Conservation (phyloP, 1,140 invertebrate genomes). For the Aphis craccivora region DNA sequence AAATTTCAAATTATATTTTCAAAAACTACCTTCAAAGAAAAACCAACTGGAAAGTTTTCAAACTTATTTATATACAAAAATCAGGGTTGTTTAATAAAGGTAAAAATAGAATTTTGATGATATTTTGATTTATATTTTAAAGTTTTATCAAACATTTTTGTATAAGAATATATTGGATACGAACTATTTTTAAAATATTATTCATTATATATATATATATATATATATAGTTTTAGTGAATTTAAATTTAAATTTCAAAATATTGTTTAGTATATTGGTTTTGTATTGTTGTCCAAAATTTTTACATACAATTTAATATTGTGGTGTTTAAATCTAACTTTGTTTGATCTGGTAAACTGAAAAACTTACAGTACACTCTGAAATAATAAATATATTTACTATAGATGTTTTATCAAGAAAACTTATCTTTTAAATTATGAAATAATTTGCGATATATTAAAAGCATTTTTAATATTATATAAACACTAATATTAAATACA, state of each 20-base stretch:
- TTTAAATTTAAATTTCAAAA: no score
- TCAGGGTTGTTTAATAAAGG: not conserved
- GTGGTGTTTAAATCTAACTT: not conserved
- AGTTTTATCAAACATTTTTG: not conserved
- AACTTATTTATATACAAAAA: not conserved
- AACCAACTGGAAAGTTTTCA: not conserved
- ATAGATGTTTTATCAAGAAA: not conserved
- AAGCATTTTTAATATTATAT: not conserved
- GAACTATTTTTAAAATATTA: not conserved
- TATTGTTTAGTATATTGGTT: not conserved
- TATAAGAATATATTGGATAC: not conserved
- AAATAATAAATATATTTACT: not conserved
- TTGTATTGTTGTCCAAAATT: not conserved
- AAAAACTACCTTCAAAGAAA: not conserved
- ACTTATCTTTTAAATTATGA: not conserved
- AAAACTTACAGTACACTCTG: not conserved
- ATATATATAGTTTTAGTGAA: not conserved
- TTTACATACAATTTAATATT: not conserved
- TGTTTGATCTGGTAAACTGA: not conserved
- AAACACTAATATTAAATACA: not conserved
- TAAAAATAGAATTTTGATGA: not conserved
- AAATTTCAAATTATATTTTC: conserved; percentile 2
- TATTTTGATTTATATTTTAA: conserved; percentile 14
- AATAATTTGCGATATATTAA: not conserved
- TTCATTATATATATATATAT: no score